Base-by-base conservation (phyloP, 30 jellyfish, hydroid and myxozoan genomes). In the Cassiopea andromeda region DNA sequence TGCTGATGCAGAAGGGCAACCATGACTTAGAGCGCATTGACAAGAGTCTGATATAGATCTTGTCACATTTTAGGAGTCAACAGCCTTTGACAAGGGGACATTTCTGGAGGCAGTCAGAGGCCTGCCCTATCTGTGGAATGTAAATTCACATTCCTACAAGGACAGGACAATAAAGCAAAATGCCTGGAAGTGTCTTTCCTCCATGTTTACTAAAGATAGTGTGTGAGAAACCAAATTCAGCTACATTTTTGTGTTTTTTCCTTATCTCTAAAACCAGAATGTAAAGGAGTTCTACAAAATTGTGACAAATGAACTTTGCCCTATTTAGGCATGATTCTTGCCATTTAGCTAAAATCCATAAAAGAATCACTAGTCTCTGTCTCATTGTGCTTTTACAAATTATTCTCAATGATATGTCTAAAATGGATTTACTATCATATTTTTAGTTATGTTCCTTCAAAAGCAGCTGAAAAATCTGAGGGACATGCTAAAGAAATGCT, bases 141-240 rank as follows among this genome's bases (percentile, higher is more conserved):
- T 69, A 43, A 66, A 67, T 82, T 38, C 50, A 44, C 17, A 67
- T 19, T 18, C 83, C 75, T 82, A 64, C 84, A 82, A 69, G 84
- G 91, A 82, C 73, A 82, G 91, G 73, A 82, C 38, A 17, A 82
- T 82, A n/a, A 82, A 82, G 47, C n/a, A 45, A 19, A 82, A 82
- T 50, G 83, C 83, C 18, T 68, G 85, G 85, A 83, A 60, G 48
- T 10, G 74, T 38, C 92, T 83, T 45, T 61, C 92, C 44, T 12
- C 76, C 61, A 83, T 83, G 54, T 83, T 83, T 48, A 45, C 49
- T 27, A 72, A 58, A 58, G 92, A 83, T 43, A 85, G 92, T 68
- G 50, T 3, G 92, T 83, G 83, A 75, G 64, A 75, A 75, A 75
- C 46, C 46, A 75, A 38, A 58, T 75, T 75, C 83, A 75, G 73